A percentile compares a stretch with the other conserved stretches of the same genome.
phyloP scores from a whole-genome alignment of 2,888 invertebrate genomes.

The Heteromurus nitidus region DNA sequence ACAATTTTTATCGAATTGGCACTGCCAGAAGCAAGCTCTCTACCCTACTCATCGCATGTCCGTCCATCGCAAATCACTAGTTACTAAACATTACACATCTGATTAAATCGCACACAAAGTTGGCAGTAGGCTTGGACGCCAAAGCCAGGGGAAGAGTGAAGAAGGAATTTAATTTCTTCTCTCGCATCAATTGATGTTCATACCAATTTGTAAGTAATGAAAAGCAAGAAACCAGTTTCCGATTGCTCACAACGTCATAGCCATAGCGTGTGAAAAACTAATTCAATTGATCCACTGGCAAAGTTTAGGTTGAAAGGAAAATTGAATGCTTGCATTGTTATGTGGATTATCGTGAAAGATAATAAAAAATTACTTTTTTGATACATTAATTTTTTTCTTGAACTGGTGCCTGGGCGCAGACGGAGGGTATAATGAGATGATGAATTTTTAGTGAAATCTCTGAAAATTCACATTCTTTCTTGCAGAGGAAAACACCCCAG shows the following conservation, averaged over 20 bases:
- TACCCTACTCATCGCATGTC: too few relatives aligned
- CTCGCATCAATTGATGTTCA: not conserved
- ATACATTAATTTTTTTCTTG: too few relatives aligned
- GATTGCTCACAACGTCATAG: not conserved
- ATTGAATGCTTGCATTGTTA: not conserved
- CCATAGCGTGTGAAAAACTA: conserved; percentile 6
- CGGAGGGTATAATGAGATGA: not conserved
- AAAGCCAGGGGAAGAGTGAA: not conserved
- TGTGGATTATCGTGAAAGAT: not conserved
- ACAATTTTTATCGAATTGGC: too few relatives aligned
- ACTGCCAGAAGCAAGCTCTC: too few relatives aligned
- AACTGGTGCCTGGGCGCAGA: too few relatives aligned
- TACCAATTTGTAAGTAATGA: too few relatives aligned
- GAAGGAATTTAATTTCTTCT: not conserved
- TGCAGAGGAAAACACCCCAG: too few relatives aligned
- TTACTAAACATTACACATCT: not conserved
- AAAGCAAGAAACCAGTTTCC: not conserved
- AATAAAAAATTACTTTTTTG: too few relatives aligned
- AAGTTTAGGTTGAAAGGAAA: not conserved
- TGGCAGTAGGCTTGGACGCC: not conserved
- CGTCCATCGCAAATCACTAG: too few relatives aligned
- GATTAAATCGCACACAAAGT: not conserved
- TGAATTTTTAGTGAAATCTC: not conserved
- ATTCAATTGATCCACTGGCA: conserved; percentile 6
- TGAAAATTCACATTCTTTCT: not conserved